Evolutionary conservation across 2,888 invertebrate genomes (phyloP).

Genomic region (Galerucella pusilla): DNA sequence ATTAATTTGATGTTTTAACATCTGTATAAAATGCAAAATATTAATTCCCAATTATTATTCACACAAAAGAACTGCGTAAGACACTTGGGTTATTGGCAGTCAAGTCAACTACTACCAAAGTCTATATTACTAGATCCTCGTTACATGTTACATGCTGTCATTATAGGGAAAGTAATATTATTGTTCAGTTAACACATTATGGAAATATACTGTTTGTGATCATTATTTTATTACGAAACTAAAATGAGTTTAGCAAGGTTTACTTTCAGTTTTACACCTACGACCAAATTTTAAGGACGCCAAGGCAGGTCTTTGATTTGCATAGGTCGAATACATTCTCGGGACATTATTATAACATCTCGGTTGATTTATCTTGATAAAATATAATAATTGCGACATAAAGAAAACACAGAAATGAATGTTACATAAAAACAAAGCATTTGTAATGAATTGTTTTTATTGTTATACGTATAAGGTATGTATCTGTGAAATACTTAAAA

Average conservation of each 20-base stretch:
- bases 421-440: conserved; percentile 8
- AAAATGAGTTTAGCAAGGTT: conserved; percentile 41
- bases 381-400: not conserved
- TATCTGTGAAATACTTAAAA: not conserved
- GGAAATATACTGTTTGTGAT: conserved; percentile 21
- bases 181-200: conserved; percentile 9
- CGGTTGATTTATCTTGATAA: not conserved
- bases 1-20: too few relatives aligned
- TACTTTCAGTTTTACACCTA: conserved; percentile 55
- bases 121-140: not conserved
- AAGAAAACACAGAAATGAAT: not conserved
- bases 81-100: too few relatives aligned
- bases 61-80: too few relatives aligned
- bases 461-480: conserved; percentile 1
- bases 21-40: too few relatives aligned
- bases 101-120: not conserved
- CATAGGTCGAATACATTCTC: conserved; percentile 32
- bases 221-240: conserved; percentile 39
- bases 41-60: too few relatives aligned
- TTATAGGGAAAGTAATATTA: not conserved
- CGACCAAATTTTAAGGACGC: conserved; percentile 49
- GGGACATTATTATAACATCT: conserved; percentile 12
- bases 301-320: conserved; percentile 38
- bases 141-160: not conserved
- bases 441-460: not conserved